A percentile compares a stretch with the other conserved stretches of the same genome.
These are phyloP conservation scores for Cheilosia impressa DNA, from an alignment of 2,888 invertebrate genomes.

Conservation along the genomic window DNA sequence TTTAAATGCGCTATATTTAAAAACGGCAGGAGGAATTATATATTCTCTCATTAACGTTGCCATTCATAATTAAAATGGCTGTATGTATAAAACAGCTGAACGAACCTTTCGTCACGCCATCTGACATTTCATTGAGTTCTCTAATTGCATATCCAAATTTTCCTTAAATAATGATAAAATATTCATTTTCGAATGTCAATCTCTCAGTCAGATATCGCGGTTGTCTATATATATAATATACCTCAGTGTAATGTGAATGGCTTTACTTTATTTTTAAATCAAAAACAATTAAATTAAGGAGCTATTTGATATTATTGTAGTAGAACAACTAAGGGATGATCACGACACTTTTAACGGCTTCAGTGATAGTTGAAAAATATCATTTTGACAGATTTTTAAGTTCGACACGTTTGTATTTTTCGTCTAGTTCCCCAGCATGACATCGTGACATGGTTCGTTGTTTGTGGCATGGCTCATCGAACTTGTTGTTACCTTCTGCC, in stretches of 20 bases:
- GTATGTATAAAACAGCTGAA: conserved; percentile 31
- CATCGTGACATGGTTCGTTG: too few species aligned
- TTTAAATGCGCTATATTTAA: neutral
- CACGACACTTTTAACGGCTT: too few species aligned
- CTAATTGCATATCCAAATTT: conserved; percentile 68
- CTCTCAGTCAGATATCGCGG: conserved; percentile 20
- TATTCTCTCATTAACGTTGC: conserved; percentile 30
- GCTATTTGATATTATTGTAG: neutral
- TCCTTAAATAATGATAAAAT: conserved; percentile 56
- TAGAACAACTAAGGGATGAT: too few species aligned
- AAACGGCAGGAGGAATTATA: conserved; percentile 3
- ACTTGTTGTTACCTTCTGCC: too few species aligned
- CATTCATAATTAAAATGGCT: conserved; percentile 56
- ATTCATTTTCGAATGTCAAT: conserved; percentile 63
- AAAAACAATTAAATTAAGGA: conserved; percentile 30
- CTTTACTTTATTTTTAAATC: conserved; percentile 15
- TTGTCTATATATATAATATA: conserved; percentile 3
- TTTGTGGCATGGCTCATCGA: too few species aligned
- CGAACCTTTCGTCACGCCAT: conserved; percentile 63
- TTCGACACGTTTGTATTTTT: too few species aligned
- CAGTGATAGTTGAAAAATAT: too few species aligned
- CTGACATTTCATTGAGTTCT: conserved; percentile 51
- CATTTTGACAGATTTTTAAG: too few species aligned
- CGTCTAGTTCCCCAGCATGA: too few species aligned
- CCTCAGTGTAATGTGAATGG: neutral